Evolutionary conservation across 2,888 invertebrate species (phyloP), one percentile per base, ranked within the genome.

Genomic region (Andrena trimmerana): DNA sequence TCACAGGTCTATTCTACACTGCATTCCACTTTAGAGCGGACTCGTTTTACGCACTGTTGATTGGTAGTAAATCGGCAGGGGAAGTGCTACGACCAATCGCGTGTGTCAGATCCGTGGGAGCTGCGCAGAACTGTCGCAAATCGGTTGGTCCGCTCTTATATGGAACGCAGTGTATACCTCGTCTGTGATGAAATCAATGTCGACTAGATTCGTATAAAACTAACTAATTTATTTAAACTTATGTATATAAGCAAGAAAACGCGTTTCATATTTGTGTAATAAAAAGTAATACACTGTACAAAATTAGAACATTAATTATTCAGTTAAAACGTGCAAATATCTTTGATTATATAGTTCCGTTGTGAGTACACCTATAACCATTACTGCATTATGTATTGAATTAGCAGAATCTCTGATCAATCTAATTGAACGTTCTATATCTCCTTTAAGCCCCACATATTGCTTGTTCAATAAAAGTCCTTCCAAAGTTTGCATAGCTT

Each of bases 391-490:
- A 89, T 95, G 95, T 74, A 96, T 90, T 0, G 95, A 96, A 92
- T 95, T 95, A 57, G 94, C 94, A 7, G 95, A 94, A 88, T 95
- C 95, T 87, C 95, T 95, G 82, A 96, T 95, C 42, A 94, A 91
- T 67, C 92, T 91, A 10, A 95, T 90, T 20, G 94, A 93, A 67
- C 92, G 91, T 81, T 95, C 95, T 27, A 95, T 90, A 48, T 94
- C 93, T 36, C 92, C 91, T 74, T 93, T 93, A 6, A 94, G 86
- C 48, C 95, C 95, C 2, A 91, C 86, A 83, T 94, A 95, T 74
- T 94, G 94, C 79, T 95, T 95, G 79, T 94, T 94, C 13, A 86
- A 78, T 59, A 93, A 81, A 29, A 95, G 91, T 16, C 90, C 90
- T 83, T 95, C 95, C 54, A 95, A 89, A 54, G 90, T 88, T 67